Evolutionary conservation across 1,140 invertebrate genomes (phyloP).

Genomic region (Lucilia cuprina): DNA sequence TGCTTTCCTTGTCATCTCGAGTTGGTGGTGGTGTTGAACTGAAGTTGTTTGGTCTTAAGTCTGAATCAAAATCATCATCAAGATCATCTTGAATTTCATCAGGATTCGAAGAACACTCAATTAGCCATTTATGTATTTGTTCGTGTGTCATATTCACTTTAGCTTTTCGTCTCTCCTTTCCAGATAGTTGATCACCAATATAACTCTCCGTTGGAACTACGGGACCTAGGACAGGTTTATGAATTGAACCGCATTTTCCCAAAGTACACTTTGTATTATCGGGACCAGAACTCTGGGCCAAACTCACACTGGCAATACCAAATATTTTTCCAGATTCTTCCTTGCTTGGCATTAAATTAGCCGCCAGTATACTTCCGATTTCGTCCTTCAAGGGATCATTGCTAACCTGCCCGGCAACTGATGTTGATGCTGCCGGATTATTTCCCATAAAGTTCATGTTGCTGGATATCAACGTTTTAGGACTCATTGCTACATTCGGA

Average conservation of each 20-base stretch:
- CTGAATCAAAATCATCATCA: conserved; percentile 62
- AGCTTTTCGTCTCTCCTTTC: conserved; percentile 67
- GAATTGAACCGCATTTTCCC: conserved; percentile 62
- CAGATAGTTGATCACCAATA: conserved; percentile 56
- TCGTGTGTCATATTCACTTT: conserved; percentile 77
- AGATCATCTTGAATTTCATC: conserved; percentile 66
- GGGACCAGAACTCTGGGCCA: conserved; percentile 61
- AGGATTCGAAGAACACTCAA: conserved; percentile 68
- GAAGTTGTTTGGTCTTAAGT: conserved; percentile 51
- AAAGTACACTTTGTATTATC: conserved; percentile 61
- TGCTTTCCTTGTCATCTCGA: conserved; percentile 53
- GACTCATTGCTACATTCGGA: not conserved
- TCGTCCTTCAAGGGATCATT: conserved; percentile 56
- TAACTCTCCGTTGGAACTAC: conserved; percentile 60
- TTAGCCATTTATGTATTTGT: conserved; percentile 76
- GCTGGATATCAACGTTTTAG: conserved; percentile 16
- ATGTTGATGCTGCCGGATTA: conserved; percentile 42
- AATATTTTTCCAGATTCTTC: conserved; percentile 63
- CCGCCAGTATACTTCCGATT: conserved; percentile 56
- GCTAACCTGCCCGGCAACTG: conserved; percentile 32
- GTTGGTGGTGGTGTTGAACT: conserved; percentile 52
- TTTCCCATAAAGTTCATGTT: conserved; percentile 18
- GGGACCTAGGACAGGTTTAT: conserved; percentile 59
- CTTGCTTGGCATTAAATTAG: conserved; percentile 62
- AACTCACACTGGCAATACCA: conserved; percentile 62